These are phyloP conservation scores for Hydroisotoma schaefferi DNA, from an alignment of 2,888 invertebrate genomes.

Conservation along the genomic window DNA sequence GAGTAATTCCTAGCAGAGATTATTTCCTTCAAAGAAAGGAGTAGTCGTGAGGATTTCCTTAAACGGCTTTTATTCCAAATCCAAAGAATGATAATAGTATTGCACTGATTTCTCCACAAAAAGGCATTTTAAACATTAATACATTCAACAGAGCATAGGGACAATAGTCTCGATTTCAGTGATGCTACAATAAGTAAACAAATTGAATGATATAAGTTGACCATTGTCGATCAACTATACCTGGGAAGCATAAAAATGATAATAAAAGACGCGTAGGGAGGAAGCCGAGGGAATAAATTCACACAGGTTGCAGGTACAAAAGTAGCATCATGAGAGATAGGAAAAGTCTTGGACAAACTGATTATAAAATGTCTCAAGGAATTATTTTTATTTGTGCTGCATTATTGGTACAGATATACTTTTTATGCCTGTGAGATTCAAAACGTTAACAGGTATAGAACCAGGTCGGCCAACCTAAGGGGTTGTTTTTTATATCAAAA, in stretches of 20 bases:
- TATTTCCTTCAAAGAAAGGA: not conserved
- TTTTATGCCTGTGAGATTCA: too few relatives aligned
- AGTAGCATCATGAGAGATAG: not conserved
- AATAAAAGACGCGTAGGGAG: conserved; percentile 19
- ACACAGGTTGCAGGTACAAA: conserved; percentile 8
- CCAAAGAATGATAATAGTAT: not conserved
- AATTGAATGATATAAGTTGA: conserved; percentile 11
- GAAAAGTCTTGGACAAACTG: too few relatives aligned
- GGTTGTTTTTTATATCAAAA: too few relatives aligned
- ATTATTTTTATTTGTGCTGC: too few relatives aligned
- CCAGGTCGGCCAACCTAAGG: too few relatives aligned
- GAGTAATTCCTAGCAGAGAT: not conserved
- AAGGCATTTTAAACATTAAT: too few relatives aligned
- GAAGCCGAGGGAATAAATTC: conserved; percentile 23
- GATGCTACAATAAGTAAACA: conserved; percentile 15
- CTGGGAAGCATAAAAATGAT: conserved; percentile 30
- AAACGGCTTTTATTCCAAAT: too few relatives aligned
- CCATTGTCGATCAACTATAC: conserved; percentile 12
- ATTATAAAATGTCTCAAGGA: too few relatives aligned
- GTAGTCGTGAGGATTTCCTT: conserved; percentile 7
- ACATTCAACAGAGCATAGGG: too few relatives aligned
- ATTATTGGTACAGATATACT: too few relatives aligned
- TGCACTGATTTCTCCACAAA: not conserved
- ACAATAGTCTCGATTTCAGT: not conserved
- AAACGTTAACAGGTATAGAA: too few relatives aligned